phyloP scores from a whole-genome alignment of 1,140 invertebrate species.

The Dinothrombium tinctorium region DNA sequence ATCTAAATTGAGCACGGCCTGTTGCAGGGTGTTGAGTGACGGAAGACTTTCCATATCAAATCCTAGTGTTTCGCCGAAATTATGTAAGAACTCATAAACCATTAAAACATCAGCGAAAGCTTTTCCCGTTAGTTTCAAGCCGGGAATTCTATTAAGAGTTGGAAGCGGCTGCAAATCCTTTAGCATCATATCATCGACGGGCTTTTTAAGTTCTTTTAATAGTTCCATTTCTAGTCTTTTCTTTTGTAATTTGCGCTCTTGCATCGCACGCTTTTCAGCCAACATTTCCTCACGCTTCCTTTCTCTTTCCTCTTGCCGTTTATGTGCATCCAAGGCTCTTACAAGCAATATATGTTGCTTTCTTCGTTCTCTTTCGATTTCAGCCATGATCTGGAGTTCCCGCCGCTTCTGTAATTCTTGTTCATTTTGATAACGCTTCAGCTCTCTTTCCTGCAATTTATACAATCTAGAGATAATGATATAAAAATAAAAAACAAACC shows the following conservation, averaged over 20 bases:
- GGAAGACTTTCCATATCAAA: conserved; percentile 74
- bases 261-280: conserved; percentile 45
- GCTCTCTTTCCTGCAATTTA: conserved; percentile 28
- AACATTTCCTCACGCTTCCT: conserved; percentile 51
- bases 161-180: conserved; percentile 34
- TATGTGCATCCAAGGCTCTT: conserved; percentile 54
- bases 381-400: conserved; percentile 48
- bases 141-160: conserved; percentile 45
- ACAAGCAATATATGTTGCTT: conserved; percentile 70
- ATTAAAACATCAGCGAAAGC: conserved; percentile 75
- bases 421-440: conserved; percentile 1
- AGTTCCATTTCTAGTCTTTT: conserved; percentile 58
- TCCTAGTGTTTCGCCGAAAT: conserved; percentile 75
- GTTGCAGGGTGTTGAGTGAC: conserved; percentile 55
- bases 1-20: conserved; percentile 46
- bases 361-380: conserved; percentile 55
- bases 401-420: conserved; percentile 50
- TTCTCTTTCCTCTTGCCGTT: conserved; percentile 62
- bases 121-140: conserved; percentile 51
- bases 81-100: conserved; percentile 83
- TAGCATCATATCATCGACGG: conserved; percentile 32
- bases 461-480: no score
- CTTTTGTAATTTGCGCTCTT: conserved; percentile 54
- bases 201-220: conserved; percentile 55
- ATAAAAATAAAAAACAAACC: no score